Evolutionary conservation across 2,888 invertebrate species (phyloP).

Genomic region (Ectobius pallidus): DNA sequence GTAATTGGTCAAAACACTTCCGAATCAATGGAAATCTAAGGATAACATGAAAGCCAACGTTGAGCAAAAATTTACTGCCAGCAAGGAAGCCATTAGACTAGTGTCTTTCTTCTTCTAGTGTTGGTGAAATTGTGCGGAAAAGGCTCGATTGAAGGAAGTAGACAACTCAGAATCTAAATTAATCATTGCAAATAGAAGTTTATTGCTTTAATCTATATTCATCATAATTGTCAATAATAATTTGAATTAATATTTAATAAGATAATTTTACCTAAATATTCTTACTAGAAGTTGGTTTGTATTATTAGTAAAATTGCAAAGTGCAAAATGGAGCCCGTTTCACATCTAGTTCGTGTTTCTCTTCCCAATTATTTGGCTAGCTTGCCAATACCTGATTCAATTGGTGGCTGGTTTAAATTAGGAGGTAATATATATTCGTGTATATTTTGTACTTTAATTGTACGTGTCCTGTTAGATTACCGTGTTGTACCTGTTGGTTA

Average conservation of each 20-base stretch:
- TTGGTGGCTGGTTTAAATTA: conserved; percentile 86
- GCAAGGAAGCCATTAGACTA: no score
- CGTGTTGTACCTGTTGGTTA: no score
- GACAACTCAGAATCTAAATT: no score
- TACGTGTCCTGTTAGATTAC: neutral
- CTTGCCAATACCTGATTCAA: conserved; percentile 82
- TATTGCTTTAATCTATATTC: no score
- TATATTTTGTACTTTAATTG: no score
- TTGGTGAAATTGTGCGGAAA: no score
- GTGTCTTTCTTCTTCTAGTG: no score
- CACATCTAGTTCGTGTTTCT: conserved; percentile 76
- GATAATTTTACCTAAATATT: neutral
- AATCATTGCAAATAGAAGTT: no score
- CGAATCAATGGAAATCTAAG: conserved; percentile 8
- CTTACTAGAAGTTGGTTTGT: neutral
- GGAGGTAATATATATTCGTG: conserved; percentile 73
- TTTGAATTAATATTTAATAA: neutral
- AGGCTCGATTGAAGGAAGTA: no score
- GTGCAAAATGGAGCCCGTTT: conserved; percentile 74
- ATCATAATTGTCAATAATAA: no score
- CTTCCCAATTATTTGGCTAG: conserved; percentile 84
- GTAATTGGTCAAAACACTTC: neutral
- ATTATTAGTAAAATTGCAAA: neutral
- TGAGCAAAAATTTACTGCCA: no score
- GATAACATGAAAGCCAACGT: no score